These are phyloP conservation scores for Erpetoichthys calabaricus DNA, from an alignment of 2,797 vertebrate genomes.

Conservation along the genomic window DNA sequence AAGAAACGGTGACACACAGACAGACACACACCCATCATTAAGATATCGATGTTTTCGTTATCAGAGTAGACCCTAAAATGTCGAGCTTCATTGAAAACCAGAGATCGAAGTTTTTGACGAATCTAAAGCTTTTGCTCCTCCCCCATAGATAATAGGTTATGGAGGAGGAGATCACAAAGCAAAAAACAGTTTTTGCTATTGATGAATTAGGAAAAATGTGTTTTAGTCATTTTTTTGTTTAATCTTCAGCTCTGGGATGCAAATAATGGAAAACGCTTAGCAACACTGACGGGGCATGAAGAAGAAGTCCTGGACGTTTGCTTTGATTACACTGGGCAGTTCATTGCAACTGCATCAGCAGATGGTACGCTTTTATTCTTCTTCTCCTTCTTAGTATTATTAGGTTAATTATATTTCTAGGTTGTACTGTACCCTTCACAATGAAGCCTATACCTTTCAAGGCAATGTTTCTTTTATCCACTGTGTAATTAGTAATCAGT, in stretches of 20 bases:
- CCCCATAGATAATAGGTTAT: too few relatives aligned
- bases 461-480: too few relatives aligned
- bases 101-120: too few relatives aligned
- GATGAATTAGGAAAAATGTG: not conserved
- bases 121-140: too few relatives aligned
- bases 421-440: too few relatives aligned
- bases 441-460: too few relatives aligned
- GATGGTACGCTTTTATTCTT: slow-evolving; percentile 55
- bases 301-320: slow-evolving; percentile 82
- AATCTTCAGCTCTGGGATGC: slow-evolving; percentile 70
- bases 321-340: slow-evolving; percentile 76
- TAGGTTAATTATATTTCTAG: not conserved
- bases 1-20: too few relatives aligned
- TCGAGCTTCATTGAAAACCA: too few relatives aligned
- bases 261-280: slow-evolving; percentile 51
- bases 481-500: too few relatives aligned
- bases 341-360: slow-evolving; percentile 71
- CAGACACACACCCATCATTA: too few relatives aligned
- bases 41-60: too few relatives aligned
- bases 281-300: slow-evolving; percentile 66
- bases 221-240: slow-evolving; percentile 3
- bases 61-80: too few relatives aligned
- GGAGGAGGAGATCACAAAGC: not conserved
- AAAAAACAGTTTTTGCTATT: not conserved
- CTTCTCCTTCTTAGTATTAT: not conserved